These are phyloP conservation scores for Electrophaes corylata DNA, from an alignment of 2,888 invertebrate species.

Conservation along the genomic window DNA sequence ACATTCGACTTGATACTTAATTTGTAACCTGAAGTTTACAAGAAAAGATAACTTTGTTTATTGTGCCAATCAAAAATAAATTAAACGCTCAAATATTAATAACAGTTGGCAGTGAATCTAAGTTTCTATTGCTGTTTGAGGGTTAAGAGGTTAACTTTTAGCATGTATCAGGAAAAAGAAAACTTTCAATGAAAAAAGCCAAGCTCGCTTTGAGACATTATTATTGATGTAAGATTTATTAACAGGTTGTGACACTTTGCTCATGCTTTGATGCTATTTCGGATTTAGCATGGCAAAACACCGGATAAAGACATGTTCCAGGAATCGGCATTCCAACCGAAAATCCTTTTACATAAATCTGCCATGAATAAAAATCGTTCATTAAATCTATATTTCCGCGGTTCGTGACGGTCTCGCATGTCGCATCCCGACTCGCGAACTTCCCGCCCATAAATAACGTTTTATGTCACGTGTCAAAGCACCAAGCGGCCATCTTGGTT, in stretches of 20 bases:
- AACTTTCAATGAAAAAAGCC: neutral
- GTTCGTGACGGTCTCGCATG: conserved; percentile 79
- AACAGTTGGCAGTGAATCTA: neutral
- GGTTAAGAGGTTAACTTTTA: neutral
- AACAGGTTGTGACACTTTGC: neutral
- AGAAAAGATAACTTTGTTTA: neutral
- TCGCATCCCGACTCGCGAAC: conserved; percentile 76
- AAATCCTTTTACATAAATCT: conserved; percentile 64
- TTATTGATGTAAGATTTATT: conserved; percentile 7
- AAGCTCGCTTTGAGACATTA: neutral
- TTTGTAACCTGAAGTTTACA: conserved; percentile 20
- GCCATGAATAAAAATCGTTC: conserved; percentile 78
- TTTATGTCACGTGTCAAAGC: conserved; percentile 79
- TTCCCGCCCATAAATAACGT: conserved; percentile 76
- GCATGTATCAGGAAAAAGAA: neutral
- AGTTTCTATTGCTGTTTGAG: neutral
- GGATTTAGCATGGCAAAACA: conserved; percentile 5
- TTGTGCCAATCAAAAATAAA: neutral
- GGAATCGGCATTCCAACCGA: conserved; percentile 33
- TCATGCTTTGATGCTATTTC: conserved; percentile 11
- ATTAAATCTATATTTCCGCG: conserved; percentile 70
- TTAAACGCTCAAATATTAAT: neutral
- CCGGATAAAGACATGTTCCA: conserved; percentile 26
- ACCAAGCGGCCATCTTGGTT: conserved; percentile 71
- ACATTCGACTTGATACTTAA: conserved; percentile 30